These are phyloP conservation scores for Anthoscopus minutus DNA, from an alignment of 2,113 vertebrate genomes.

Conservation along the genomic window DNA sequence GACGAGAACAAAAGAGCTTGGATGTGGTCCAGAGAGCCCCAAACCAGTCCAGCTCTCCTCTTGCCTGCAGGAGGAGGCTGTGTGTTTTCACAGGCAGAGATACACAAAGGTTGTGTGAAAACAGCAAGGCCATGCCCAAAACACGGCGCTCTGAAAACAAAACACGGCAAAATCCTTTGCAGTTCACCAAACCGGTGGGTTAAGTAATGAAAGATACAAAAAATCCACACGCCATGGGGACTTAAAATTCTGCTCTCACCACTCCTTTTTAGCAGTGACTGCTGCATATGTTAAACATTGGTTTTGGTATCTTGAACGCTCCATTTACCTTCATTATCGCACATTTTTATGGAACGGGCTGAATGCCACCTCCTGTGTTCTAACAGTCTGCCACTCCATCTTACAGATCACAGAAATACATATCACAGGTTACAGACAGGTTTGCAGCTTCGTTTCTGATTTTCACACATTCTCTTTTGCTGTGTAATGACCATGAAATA, in stretches of 20 bases:
- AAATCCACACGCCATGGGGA: neutral
- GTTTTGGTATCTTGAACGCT: neutral
- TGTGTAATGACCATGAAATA: accelerated
- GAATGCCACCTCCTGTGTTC: neutral
- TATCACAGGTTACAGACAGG: neutral
- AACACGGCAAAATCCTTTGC: neutral
- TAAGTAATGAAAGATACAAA: neutral
- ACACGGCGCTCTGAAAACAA: neutral
- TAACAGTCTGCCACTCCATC: neutral
- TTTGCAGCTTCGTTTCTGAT: neutral
- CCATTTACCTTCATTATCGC: neutral
- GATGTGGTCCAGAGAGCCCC: neutral
- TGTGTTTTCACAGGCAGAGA: neutral
- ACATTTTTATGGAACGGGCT: accelerated
- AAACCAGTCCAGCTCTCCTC: neutral
- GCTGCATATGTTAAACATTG: neutral
- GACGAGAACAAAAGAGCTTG: neutral
- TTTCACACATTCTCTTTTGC: neutral
- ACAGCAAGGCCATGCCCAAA: neutral
- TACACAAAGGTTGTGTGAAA: neutral
- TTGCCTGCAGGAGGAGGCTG: neutral
- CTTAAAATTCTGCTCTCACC: neutral
- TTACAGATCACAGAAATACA: accelerated
- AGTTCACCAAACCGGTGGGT: neutral
- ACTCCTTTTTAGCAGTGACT: neutral